Evolutionary conservation across 2,888 invertebrate species (phyloP).

Genomic region (Epinotia ramella): DNA sequence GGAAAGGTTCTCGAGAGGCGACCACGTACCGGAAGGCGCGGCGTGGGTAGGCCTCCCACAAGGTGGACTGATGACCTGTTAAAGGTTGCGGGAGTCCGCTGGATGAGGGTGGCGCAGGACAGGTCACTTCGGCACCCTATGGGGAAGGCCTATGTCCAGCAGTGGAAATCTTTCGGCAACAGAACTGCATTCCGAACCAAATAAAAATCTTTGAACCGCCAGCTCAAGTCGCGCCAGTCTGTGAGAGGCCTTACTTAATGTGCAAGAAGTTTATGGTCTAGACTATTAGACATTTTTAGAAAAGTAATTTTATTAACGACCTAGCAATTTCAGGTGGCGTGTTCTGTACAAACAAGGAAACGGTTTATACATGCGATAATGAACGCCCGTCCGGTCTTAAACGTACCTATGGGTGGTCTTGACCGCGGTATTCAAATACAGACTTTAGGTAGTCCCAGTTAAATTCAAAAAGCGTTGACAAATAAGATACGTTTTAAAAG

Average conservation of each 20-base stretch:
- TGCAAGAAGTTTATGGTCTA: neutral
- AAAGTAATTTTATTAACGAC: neutral
- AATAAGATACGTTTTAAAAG: neutral
- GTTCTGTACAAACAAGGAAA: constrained; percentile 56
- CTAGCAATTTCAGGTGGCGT: constrained; percentile 48
- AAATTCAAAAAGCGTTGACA: constrained; percentile 12
- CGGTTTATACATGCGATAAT: constrained; percentile 58
- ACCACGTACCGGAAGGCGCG: too few relatives aligned
- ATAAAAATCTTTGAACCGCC: too few relatives aligned
- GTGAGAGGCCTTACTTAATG: neutral
- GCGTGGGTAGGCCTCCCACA: too few relatives aligned
- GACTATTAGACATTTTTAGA: neutral
- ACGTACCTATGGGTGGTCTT: neutral
- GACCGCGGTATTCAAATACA: neutral
- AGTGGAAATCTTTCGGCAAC: too few relatives aligned
- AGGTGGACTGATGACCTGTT: too few relatives aligned
- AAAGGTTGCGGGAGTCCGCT: too few relatives aligned
- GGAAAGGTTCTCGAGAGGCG: too few relatives aligned
- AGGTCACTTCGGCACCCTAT: too few relatives aligned
- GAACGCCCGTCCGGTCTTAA: constrained; percentile 54
- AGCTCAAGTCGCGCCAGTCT: too few relatives aligned
- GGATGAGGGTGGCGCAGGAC: too few relatives aligned
- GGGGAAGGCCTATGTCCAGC: too few relatives aligned
- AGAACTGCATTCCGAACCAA: too few relatives aligned
- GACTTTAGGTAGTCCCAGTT: neutral